These are phyloP conservation scores for Haliclystus octoradiatus DNA, from an alignment of 30 jellyfish, hydroid and myxozoan species.

Conservation along the genomic window DNA sequence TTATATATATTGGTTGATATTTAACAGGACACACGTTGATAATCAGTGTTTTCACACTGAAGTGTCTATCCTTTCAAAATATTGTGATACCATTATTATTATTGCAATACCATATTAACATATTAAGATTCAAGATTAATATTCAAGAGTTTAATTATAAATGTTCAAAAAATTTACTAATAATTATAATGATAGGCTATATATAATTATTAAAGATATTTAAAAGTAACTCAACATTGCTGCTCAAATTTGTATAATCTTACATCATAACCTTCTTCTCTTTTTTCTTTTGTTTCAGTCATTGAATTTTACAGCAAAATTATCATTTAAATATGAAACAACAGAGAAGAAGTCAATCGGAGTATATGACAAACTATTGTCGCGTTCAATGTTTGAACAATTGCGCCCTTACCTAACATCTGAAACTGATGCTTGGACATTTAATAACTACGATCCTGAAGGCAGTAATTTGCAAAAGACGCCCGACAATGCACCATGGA, in stretches of 20 bases:
- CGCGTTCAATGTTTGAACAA: constrained; percentile 15
- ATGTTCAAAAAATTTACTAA: too few species aligned
- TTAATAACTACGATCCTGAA: constrained; percentile 58
- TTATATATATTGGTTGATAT: too few species aligned
- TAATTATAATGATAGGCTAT: too few species aligned
- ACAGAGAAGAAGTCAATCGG: constrained; percentile 51
- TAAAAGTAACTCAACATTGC: too few species aligned
- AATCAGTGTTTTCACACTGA: too few species aligned
- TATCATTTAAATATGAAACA: constrained; percentile 4
- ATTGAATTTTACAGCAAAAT: neutral
- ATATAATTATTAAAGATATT: too few species aligned
- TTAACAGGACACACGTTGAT: too few species aligned
- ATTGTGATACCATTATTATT: too few species aligned
- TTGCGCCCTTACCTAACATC: constrained; percentile 52
- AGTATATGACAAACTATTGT: constrained; percentile 47
- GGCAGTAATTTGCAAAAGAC: constrained; percentile 29
- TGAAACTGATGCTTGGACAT: constrained; percentile 63
- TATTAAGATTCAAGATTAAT: too few species aligned
- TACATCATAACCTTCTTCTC: neutral
- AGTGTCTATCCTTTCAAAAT: too few species aligned
- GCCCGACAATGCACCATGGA: constrained; percentile 60
- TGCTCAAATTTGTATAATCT: neutral
- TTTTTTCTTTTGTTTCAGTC: neutral
- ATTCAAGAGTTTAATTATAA: too few species aligned
- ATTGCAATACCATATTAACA: too few species aligned